Base-by-base conservation (phyloP, 2,797 vertebrate species). In the Macroramphosus scolopax region DNA sequence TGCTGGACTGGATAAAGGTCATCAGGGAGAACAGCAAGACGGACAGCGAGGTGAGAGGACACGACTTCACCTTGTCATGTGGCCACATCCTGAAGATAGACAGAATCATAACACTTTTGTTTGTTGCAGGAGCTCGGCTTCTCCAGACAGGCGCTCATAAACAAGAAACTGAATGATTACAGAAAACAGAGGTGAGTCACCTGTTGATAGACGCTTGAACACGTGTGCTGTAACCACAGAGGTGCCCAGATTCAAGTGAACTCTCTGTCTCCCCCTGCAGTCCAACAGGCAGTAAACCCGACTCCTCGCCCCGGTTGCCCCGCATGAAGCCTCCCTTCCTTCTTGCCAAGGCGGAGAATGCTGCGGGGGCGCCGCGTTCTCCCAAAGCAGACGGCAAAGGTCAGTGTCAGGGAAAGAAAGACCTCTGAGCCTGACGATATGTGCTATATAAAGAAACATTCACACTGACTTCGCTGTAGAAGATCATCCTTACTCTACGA, bases 1-100 rank as follows among this genome's bases (percentile, higher is more conserved):
- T 99, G 96, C 91, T 99, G 89, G 90, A 92, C 82, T 99, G 96
- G 96, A 95, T 98, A 77, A 92, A 92, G 85, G 92, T 92, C 82
- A 97, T 99, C 88, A 87, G 93, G 54, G 95, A 98, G 72, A 93
- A 93, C 89, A 93, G 93, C 92, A 96, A 95, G 91, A 94, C 90
- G 1, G 95, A 97, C 88, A 96, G 85, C 58, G 95, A 97, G 95
- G 96, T 98, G 84, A 92, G 92, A 66, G 70, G 74, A 12, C 39
- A 5, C 41, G 7, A 14, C 18, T 18, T 1, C n/a, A 46, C 11
- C 1, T 6, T 22, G 20, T n/a, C 5, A 2, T 1, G 9, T 38
- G 12, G 20, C 3, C 3, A 6, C 9, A 2, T 5, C 29, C 2
- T 31, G 29, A 12, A 13, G 3, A 13, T 2, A 33, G 8, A 10